Evolutionary conservation across 2,797 vertebrate species (phyloP), one percentile per base, ranked within the genome.

Genomic region (Delichon dasypus): DNA sequence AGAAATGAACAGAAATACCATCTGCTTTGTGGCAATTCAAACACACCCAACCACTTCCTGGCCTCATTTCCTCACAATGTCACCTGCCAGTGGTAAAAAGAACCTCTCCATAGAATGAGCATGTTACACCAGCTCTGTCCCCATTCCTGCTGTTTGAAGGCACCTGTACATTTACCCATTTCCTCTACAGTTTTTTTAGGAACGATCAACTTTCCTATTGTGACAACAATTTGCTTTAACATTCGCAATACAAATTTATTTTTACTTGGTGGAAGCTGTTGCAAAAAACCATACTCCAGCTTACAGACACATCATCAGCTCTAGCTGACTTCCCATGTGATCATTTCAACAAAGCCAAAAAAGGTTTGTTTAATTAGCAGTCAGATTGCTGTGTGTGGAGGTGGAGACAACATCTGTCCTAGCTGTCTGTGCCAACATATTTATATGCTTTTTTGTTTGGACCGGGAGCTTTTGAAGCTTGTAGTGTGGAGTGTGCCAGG

Each of bases 311-410:
- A 13, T 72, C 40, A 62, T 6, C 50, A 34, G 17, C 65, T 42
- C 21, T 22, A 40, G 50, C 40, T 87, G 67, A 48, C 26, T 92
- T 75, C 65, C 36, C 65, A 51, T 42, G n/a, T 71, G 38, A 92
- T 78, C 45, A 27, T 47, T 83, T 38, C 55, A 94, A 88, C 44
- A 40, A 58, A 61, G 21, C 29, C 36, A 30, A 89, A 95, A 89
- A 61, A 44, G 17, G 48, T 70, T 95, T 74, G 61, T 57, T 91
- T 94, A 91, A 95, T 88, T 75, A 92, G 67, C 70, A 92, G 47
- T 67, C 34, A 68, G 58, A 89, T 95, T 87, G 71, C 62, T 89
- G 15, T 7, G 67, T 3, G 7, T 85, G 80, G 89, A 91, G 45
- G 50, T 42, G 27, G 82, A 93, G 64, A 58, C 51, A 93, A 87